Evolutionary conservation across 2,888 invertebrate genomes (phyloP), one percentile per base, ranked within the genome.

Genomic region (Zaprionus obscuricornis): DNA sequence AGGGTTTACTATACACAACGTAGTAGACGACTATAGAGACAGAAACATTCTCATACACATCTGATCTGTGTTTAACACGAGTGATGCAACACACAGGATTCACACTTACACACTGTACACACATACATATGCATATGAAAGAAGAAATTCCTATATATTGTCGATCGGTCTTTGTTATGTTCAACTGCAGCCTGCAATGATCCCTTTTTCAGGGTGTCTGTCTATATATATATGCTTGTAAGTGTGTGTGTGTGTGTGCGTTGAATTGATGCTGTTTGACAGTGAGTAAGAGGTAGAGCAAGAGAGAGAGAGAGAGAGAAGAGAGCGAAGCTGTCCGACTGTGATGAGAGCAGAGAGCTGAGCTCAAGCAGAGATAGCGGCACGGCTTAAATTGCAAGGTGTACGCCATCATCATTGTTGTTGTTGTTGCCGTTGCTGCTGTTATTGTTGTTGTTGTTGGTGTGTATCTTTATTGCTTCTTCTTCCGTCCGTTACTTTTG

Each of bases 301-400:
- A 43, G 63, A 14, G 52, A 31, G 52, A 29, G 34, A 24, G 50
- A 54, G 29, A 27, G 16, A 18, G 29, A 11, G 51, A 22, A 24
- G 31, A 42, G 47, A 24, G 45, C 31, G 22, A 10, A 29, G 51
- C 47, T 65, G 17, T 26, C 29, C 52, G 47, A 49, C 54, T 56
- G 57, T 58, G 50, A 43, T 52, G 49, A 55, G 66, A 54, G 43
- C 36, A 62, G 57, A 45, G 58, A 74, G 14, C 13, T 11, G 1
- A 39, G 74, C 47, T 16, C 65, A 59, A 54, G 52, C 63, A 71
- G n/a, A n/a, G 65, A 86, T 76, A 77, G 69, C 70, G 82, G 81
- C 82, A 67, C 70, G 82, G 81, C 82, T 76, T 84, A 85, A 86
- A 81, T 81, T 78, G 81, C 81, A 82, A 82, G 81, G 81, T 82